These are phyloP conservation scores for Mirounga angustirostris DNA, from an alignment of 2,113 vertebrate genomes.

Conservation along the genomic window DNA sequence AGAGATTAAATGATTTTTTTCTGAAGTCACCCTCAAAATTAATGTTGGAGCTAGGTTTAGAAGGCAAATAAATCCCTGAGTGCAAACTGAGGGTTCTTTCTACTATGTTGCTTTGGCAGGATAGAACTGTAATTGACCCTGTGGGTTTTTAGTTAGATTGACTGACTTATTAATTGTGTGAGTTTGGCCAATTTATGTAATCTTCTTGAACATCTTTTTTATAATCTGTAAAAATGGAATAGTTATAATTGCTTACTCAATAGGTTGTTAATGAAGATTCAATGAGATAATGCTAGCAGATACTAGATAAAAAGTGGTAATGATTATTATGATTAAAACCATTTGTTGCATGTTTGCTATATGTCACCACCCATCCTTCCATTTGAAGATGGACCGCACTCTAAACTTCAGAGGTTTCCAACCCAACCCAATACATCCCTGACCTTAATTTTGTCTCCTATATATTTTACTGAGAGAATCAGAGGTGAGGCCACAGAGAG, in stretches of 20 bases:
- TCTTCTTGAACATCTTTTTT: slow-evolving; percentile 13
- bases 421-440: neutral
- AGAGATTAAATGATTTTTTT: slow-evolving; percentile 29
- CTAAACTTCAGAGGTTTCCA: neutral
- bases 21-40: slow-evolving; percentile 27
- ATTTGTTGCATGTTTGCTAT: neutral
- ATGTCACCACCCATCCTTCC: neutral
- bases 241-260: neutral
- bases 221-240: slow-evolving; percentile 29
- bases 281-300: neutral
- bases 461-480: neutral
- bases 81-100: neutral
- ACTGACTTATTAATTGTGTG: neutral
- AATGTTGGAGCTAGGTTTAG: slow-evolving; percentile 15
- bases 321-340: neutral
- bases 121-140: neutral
- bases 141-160: neutral
- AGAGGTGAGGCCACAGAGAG: neutral
- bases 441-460: neutral
- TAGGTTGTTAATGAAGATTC: neutral
- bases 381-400: neutral
- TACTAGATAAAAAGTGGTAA: neutral
- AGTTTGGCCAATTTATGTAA: neutral
- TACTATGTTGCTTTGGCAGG: neutral
- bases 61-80: neutral